These are phyloP conservation scores for Enteromius afrohamiltoni DNA, from an alignment of 2,797 vertebrate species.

Conservation along the genomic window DNA sequence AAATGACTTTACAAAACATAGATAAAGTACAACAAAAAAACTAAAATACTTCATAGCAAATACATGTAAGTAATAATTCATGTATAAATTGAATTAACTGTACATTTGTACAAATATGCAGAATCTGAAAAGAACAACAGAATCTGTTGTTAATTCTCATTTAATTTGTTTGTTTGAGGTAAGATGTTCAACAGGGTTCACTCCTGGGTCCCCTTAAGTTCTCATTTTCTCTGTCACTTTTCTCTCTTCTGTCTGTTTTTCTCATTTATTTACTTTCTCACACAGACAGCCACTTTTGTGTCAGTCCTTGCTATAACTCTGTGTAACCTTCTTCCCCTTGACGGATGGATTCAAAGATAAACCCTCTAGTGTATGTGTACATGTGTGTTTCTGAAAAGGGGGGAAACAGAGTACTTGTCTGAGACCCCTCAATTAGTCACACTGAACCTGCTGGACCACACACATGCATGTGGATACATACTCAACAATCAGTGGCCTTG, in stretches of 20 bases:
- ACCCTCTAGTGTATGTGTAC: conserved; percentile 44
- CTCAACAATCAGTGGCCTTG: conserved; percentile 55
- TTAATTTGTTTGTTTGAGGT: neutral
- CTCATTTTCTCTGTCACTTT: neutral
- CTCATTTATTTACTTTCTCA: neutral
- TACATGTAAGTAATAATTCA: neutral
- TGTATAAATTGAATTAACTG: neutral
- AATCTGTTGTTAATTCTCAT: neutral
- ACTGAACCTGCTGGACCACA: conserved; percentile 58
- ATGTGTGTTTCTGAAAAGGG: conserved; percentile 51
- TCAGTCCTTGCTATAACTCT: conserved; percentile 8
- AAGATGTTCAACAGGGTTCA: neutral
- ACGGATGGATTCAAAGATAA: conserved; percentile 35
- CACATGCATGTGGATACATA: conserved; percentile 38
- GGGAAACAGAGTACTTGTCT: conserved; percentile 35
- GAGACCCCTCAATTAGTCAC: conserved; percentile 59
- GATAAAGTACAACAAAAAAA: neutral
- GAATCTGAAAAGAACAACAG: conserved; percentile 19
- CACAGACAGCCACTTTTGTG: conserved; percentile 19
- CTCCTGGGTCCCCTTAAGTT: neutral
- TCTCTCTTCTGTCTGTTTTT: neutral
- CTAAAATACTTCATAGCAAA: neutral
- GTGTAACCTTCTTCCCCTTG: neutral
- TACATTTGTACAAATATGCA: neutral
- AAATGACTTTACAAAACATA: neutral